phyloP scores from a whole-genome alignment of 2,113 vertebrate species.

The Carlito syrichta region DNA sequence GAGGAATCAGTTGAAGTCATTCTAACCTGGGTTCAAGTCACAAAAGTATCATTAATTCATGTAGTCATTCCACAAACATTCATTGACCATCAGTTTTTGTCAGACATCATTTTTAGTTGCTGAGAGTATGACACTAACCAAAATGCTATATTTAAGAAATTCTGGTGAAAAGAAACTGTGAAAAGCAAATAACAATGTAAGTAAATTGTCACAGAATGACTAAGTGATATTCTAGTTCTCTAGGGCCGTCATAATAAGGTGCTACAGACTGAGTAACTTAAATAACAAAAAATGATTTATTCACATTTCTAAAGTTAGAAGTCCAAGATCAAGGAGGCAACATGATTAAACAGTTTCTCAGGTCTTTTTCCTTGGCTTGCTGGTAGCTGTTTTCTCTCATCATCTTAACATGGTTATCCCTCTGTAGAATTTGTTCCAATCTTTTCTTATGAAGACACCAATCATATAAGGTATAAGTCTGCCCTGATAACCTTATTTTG shows the following conservation, averaged over 20 bases:
- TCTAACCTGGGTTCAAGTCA: not conserved
- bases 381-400: too few species aligned
- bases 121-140: not conserved
- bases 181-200: not conserved
- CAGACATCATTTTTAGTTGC: not conserved
- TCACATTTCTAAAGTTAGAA: not conserved
- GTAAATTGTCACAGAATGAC: not conserved
- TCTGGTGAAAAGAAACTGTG: not conserved
- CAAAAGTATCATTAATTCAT: not conserved
- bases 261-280: not conserved
- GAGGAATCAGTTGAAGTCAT: not conserved
- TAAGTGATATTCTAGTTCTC: rapidly evolving
- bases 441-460: not conserved
- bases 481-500: not conserved
- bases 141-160: not conserved
- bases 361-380: not conserved
- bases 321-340: not conserved
- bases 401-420: not conserved
- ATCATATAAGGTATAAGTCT: not conserved
- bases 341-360: not conserved
- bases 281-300: not conserved
- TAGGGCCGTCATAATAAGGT: not conserved
- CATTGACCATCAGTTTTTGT: not conserved
- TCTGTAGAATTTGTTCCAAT: not conserved
- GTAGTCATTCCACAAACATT: not conserved